Conservation (phyloP, 2,113 vertebrate species). For the Cyprinodon brontotheroides region DNA sequence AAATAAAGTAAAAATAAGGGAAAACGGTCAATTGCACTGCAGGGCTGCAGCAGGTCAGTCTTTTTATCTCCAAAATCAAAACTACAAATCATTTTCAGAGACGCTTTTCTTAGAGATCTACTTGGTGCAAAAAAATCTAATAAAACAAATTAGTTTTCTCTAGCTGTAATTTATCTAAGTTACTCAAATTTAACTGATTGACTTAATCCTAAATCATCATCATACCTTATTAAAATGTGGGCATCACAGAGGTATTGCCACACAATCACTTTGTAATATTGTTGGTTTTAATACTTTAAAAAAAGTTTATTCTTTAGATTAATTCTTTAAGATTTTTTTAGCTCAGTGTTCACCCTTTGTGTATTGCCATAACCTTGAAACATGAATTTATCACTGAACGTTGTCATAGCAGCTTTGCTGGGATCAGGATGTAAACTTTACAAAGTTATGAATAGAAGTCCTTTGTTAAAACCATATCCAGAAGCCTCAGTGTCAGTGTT, state of each 20-base stretch:
- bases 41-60: not conserved
- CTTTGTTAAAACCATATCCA: not conserved
- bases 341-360: not conserved
- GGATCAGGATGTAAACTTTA: not conserved
- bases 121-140: not conserved
- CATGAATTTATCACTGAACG: not conserved
- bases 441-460: not conserved
- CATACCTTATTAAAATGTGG: no score
- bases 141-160: not conserved
- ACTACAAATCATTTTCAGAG: not conserved
- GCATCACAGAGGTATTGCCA: no score
- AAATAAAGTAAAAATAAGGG: not conserved
- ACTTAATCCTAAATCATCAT: no score
- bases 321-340: not conserved
- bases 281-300: no score
- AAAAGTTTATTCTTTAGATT: no score
- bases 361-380: not conserved
- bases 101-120: not conserved
- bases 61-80: not conserved
- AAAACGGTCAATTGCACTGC: not conserved
- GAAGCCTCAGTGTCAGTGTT: not conserved
- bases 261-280: no score
- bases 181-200: no score
- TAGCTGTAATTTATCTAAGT: not conserved
- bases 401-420: constrained; percentile 1